A percentile compares a stretch with the other conserved stretches of the same genome.
Conservation (phyloP, 2,888 invertebrate genomes). For the Megaustenia siamemsis region DNA sequence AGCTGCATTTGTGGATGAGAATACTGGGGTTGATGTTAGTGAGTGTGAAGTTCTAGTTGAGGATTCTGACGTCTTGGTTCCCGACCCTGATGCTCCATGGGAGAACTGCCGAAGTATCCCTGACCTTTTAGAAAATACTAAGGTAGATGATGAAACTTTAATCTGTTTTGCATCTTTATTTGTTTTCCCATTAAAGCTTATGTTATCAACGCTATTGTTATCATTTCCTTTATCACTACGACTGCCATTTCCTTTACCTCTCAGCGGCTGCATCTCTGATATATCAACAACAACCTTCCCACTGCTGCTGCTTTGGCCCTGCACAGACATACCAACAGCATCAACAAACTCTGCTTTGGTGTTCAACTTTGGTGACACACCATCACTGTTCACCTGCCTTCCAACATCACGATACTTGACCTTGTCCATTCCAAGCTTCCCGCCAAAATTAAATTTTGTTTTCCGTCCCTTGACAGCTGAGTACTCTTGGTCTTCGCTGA, state of each 20-base stretch:
- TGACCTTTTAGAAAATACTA: constrained; percentile 30
- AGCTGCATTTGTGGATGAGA: background rate
- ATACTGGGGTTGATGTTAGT: background rate
- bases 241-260: constrained; percentile 12
- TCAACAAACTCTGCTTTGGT: constrained; percentile 6
- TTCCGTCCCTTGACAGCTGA: constrained; percentile 49
- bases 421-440: constrained; percentile 38
- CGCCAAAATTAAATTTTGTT: constrained; percentile 31
- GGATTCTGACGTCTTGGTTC: background rate
- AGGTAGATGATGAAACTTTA: constrained; percentile 3
- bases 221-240: background rate
- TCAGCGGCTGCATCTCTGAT: constrained; percentile 33
- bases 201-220: background rate
- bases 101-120: background rate
- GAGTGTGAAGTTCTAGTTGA: constrained; percentile 4
- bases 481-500: constrained; percentile 54
- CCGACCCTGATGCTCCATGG: background rate
- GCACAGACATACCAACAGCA: background rate
- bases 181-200: background rate
- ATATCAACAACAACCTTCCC: constrained; percentile 25
- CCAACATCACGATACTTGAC: constrained; percentile 22
- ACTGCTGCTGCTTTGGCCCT: background rate
- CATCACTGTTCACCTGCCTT: constrained; percentile 25
- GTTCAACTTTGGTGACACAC: background rate
- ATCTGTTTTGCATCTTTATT: constrained; percentile 9